These are phyloP conservation scores for Stomatorhinus walkeri DNA, from an alignment of 2,797 vertebrate species.

Conservation along the genomic window DNA sequence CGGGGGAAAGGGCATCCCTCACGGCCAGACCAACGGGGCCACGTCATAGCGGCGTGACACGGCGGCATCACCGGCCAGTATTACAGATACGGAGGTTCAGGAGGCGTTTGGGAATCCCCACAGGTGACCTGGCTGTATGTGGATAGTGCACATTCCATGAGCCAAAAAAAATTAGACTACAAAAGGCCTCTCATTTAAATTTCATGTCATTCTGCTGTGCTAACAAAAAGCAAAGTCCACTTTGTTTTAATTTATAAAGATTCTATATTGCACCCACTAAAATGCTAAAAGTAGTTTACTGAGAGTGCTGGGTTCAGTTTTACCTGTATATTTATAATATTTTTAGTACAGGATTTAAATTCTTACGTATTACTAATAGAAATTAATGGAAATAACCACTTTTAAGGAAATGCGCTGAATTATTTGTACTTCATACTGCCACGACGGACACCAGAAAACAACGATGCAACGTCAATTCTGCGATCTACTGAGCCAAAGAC, in stretches of 20 bases:
- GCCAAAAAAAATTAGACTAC: background rate
- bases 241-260: background rate
- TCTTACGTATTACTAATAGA: background rate
- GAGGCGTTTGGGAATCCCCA: background rate
- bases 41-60: constrained; percentile 54
- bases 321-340: background rate
- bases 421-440: background rate
- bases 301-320: background rate
- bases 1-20: background rate
- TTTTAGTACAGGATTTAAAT: background rate
- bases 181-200: background rate
- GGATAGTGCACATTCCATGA: background rate
- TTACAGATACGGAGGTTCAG: constrained; percentile 59
- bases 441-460: background rate
- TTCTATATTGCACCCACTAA: background rate
- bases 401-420: background rate
- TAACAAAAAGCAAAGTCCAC: background rate
- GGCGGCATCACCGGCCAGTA: constrained; percentile 51
- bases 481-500: constrained; percentile 24
- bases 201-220: background rate
- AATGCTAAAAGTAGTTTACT: background rate
- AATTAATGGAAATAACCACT: background rate
- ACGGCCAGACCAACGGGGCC: background rate
- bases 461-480: background rate
- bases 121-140: background rate